Conservation (phyloP, 2,113 vertebrate species). For the Cyphomyrus plagiostoma region DNA sequence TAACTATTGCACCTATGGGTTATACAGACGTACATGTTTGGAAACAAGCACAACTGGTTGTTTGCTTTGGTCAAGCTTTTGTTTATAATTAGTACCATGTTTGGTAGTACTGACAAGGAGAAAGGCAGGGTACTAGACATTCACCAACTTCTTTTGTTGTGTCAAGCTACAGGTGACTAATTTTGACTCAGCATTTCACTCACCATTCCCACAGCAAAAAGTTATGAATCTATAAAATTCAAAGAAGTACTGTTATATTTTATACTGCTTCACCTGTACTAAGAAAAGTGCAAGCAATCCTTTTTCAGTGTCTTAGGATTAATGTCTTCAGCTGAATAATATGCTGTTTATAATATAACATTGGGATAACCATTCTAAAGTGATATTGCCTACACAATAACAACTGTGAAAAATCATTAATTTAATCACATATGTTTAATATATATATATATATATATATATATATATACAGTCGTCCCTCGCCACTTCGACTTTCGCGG, state of each 20-base stretch:
- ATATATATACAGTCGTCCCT: too few relatives aligned
- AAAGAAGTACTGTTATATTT: too few relatives aligned
- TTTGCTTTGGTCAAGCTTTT: neutral
- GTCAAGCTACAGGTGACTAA: neutral
- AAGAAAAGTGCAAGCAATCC: neutral
- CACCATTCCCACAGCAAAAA: too few relatives aligned
- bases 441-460: neutral
- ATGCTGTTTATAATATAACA: neutral
- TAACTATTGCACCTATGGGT: neutral
- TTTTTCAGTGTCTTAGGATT: neutral
- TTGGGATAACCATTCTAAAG: neutral
- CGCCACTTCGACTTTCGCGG: too few relatives aligned
- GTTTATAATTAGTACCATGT: neutral
- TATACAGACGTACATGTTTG: neutral
- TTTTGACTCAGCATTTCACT: neutral
- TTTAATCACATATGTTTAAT: neutral
- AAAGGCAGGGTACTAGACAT: neutral
- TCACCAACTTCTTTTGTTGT: neutral
- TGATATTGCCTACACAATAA: neutral
- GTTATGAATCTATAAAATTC: too few relatives aligned
- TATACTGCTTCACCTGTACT: neutral
- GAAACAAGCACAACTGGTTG: neutral
- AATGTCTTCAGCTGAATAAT: neutral
- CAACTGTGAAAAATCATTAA: neutral
- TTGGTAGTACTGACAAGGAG: neutral